Percentiles rank a stretch among this genome's conserved stretches.
phyloP scores from a whole-genome alignment of 2,797 vertebrate genomes.

The Odontamblyopus lacepedii region DNA sequence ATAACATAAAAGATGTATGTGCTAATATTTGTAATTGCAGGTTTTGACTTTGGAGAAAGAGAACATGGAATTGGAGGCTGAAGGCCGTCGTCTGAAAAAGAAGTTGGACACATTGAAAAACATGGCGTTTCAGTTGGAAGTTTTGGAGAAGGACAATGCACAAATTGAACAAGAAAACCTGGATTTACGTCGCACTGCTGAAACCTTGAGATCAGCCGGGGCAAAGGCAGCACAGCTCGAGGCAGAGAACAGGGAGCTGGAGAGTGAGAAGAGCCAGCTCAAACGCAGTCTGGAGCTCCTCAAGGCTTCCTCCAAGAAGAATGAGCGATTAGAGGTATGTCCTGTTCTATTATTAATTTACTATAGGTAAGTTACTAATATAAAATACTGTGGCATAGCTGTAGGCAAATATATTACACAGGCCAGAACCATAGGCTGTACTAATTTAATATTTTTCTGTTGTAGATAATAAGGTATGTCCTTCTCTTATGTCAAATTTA shows the following conservation, averaged over 20 bases:
- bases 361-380: not conserved
- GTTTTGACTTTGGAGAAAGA: constrained; percentile 87
- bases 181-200: constrained; percentile 86
- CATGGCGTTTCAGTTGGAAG: constrained; percentile 89
- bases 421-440: not conserved
- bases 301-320: constrained; percentile 94
- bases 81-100: constrained; percentile 91
- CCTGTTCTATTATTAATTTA: not conserved
- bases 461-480: not conserved
- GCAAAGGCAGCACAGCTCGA: constrained; percentile 90
- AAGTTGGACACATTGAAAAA: constrained; percentile 89
- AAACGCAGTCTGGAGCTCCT: constrained; percentile 92
- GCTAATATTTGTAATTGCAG: constrained; percentile 29
- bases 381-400: not conserved
- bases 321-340: constrained; percentile 88
- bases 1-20: not conserved
- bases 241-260: constrained; percentile 92
- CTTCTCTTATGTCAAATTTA: no score
- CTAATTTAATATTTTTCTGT: not conserved
- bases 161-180: constrained; percentile 96
- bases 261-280: constrained; percentile 90
- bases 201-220: constrained; percentile 84
- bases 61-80: constrained; percentile 88
- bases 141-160: constrained; percentile 91
- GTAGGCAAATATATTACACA: not conserved